Percentiles rank a stretch among this genome's conserved stretches.
Evolutionary conservation across 2,113 vertebrate species (phyloP).

Genomic region (Ameiurus melas): DNA sequence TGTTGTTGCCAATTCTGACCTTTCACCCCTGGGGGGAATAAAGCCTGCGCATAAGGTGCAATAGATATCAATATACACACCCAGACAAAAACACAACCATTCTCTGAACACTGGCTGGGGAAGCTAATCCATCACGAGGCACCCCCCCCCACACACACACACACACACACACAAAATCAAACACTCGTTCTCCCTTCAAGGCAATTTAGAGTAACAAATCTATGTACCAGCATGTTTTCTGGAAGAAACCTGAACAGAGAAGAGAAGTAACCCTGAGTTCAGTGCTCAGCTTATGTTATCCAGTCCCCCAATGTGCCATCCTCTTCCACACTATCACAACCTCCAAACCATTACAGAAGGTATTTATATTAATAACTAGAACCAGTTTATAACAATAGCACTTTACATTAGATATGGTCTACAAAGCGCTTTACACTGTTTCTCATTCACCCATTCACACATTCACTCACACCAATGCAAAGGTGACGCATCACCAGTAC

Average conservation of each 20-base stretch:
- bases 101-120: too few species aligned
- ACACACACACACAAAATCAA: not conserved
- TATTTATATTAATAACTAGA: not conserved
- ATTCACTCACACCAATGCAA: too few species aligned
- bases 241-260: too few species aligned
- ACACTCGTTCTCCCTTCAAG: not conserved
- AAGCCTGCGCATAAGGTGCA: not conserved
- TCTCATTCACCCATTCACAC: too few species aligned
- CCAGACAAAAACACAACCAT: not conserved
- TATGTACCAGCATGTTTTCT: too few species aligned
- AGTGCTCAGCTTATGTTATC: not conserved
- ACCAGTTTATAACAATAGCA: not conserved
- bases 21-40: conserved; percentile 15
- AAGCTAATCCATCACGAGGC: too few species aligned
- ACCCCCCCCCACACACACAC: not conserved
- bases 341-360: not conserved
- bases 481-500: not conserved
- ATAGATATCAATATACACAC: not conserved
- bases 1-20: conserved; percentile 20
- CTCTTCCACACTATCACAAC: not conserved
- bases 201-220: too few species aligned
- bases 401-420: not conserved
- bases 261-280: not conserved
- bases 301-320: not conserved
- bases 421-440: too few species aligned